These are phyloP conservation scores for Leptopterna dolabrata DNA, from an alignment of 2,888 invertebrate species.

Conservation along the genomic window DNA sequence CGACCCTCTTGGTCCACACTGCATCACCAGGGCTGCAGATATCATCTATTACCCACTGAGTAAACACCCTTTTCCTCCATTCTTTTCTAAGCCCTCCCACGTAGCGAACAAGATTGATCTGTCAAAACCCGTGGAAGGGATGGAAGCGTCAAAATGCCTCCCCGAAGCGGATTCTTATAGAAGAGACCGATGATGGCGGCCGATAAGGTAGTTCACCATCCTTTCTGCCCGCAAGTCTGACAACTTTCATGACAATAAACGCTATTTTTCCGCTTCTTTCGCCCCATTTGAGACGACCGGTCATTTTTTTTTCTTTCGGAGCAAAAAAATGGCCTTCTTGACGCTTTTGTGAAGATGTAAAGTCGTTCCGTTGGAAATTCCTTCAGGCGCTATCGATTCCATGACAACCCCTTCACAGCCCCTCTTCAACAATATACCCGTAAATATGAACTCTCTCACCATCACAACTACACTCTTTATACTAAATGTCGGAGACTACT, in stretches of 20 bases:
- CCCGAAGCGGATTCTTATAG: neutral
- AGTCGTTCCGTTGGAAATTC: neutral
- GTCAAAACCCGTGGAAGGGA: neutral
- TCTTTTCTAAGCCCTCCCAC: neutral
- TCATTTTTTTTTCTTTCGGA: neutral
- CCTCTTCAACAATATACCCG: no score
- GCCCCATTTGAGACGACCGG: constrained; percentile 3
- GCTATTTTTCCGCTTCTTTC: neutral
- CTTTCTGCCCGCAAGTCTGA: neutral
- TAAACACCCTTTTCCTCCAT: neutral
- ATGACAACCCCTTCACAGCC: neutral
- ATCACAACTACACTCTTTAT: no score
- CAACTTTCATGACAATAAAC: neutral
- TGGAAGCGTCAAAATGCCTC: neutral
- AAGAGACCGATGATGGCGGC: neutral
- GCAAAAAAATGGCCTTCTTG: neutral
- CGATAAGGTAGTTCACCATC: neutral
- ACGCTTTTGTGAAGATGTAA: neutral
- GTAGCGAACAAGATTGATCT: neutral
- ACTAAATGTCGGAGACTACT: no score
- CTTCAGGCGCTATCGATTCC: neutral
- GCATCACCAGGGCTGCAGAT: neutral
- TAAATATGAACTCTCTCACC: no score
- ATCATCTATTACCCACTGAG: constrained; percentile 3
- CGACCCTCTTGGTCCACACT: neutral